Evolutionary conservation across 2,888 invertebrate species (phyloP).

Genomic region (Elmis aenea): DNA sequence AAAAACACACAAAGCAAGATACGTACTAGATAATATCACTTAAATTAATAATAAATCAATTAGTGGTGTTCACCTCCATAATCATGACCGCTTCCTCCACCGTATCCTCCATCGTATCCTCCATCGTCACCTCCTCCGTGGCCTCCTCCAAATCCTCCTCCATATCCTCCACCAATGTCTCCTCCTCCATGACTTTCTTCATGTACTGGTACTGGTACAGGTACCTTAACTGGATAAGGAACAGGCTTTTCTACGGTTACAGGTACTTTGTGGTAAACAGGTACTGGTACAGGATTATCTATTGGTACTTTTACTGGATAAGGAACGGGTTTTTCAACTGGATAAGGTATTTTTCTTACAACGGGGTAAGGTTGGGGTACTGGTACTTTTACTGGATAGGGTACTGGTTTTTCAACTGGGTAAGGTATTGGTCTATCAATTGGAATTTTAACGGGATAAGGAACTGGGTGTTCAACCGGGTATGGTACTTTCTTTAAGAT

Average conservation of each 20-base stretch:
- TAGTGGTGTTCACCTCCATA: conserved; percentile 7
- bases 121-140: conserved; percentile 12
- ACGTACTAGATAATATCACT: conserved; percentile 18
- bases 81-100: conserved; percentile 21
- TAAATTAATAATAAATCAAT: too few relatives aligned
- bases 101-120: conserved; percentile 13
- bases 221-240: conserved; percentile 66
- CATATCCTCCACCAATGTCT: conserved; percentile 28
- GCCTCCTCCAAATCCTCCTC: conserved; percentile 23
- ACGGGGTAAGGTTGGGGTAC: conserved; percentile 68
- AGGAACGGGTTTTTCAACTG: conserved; percentile 65
- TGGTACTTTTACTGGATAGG: conserved; percentile 68
- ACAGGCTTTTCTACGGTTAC: conserved; percentile 52
- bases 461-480: conserved; percentile 66
- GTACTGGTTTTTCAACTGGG: conserved; percentile 74
- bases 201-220: conserved; percentile 59
- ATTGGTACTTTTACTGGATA: conserved; percentile 56
- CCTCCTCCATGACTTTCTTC: conserved; percentile 38
- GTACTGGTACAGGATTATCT: conserved; percentile 61
- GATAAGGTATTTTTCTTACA: conserved; percentile 60
- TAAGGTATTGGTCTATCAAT: conserved; percentile 67
- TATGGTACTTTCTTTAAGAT: conserved; percentile 73
- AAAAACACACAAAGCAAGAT: conserved; percentile 19
- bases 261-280: conserved; percentile 46
- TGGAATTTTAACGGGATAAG: conserved; percentile 65